Percentiles rank a stretch among this genome's conserved stretches.
These are phyloP conservation scores for Zootermopsis nevadensis DNA, from an alignment of 2,888 invertebrate species.

Conservation along the genomic window DNA sequence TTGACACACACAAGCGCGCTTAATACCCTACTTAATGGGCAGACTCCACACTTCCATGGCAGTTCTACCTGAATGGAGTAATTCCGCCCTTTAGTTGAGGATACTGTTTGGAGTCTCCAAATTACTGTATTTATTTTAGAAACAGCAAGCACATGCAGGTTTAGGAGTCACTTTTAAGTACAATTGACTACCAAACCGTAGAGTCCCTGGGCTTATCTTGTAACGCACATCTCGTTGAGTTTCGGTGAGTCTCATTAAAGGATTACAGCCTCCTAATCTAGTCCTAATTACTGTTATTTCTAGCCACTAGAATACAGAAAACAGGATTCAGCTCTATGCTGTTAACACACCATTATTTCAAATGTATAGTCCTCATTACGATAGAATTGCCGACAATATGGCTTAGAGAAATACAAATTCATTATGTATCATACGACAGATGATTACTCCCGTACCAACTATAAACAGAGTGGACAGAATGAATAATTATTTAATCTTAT, in stretches of 20 bases:
- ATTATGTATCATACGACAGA: neutral
- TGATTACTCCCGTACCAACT: neutral
- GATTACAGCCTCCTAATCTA: slow-evolving; percentile 13
- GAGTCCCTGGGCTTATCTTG: neutral
- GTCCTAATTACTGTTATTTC: slow-evolving; percentile 11
- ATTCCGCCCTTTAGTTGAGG: neutral
- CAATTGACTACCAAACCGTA: slow-evolving; percentile 20
- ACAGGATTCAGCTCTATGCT: neutral
- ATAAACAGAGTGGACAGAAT: neutral
- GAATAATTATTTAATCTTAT: neutral
- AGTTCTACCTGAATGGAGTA: slow-evolving; percentile 3
- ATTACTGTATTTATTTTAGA: slow-evolving; percentile 11
- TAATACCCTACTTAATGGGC: neutral
- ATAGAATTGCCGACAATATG: neutral
- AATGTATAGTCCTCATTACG: neutral
- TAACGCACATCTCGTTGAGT: slow-evolving; percentile 8
- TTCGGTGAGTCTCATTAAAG: slow-evolving; percentile 8
- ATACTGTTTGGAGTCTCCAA: neutral
- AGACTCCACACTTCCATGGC: neutral
- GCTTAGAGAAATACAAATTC: neutral
- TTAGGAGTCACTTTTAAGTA: slow-evolving; percentile 10
- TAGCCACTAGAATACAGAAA: neutral
- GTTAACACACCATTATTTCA: neutral
- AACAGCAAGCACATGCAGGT: neutral
- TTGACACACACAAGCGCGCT: neutral